phyloP scores from a whole-genome alignment of 2,888 invertebrate genomes.

The Tachina fera region DNA sequence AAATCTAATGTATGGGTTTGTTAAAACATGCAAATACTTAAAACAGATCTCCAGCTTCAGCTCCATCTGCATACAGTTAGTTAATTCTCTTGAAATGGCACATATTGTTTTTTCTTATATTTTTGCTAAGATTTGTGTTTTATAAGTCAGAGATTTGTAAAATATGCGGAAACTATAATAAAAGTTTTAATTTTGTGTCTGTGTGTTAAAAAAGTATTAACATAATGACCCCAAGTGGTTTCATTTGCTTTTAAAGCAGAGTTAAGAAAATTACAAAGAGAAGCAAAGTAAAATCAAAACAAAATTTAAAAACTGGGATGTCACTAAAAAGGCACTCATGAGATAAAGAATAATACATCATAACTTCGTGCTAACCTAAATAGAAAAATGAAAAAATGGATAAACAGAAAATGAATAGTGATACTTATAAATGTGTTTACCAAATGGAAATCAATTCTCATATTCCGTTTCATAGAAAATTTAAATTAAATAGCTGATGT shows the following conservation, averaged over 20 bases:
- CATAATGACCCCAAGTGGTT: constrained; percentile 68
- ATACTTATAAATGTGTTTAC: too few species aligned
- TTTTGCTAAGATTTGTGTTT: background rate
- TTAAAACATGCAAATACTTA: constrained; percentile 38
- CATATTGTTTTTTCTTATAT: background rate
- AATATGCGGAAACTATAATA: constrained; percentile 59
- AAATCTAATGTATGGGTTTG: background rate
- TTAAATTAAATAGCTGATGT: too few species aligned
- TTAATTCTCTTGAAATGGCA: constrained; percentile 36
- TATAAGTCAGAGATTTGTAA: constrained; percentile 20
- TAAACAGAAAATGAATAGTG: too few species aligned
- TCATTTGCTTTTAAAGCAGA: constrained; percentile 42
- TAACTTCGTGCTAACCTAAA: too few species aligned
- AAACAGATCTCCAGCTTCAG: background rate
- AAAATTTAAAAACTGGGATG: constrained; percentile 3
- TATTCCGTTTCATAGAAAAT: too few species aligned
- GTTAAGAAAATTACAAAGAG: background rate
- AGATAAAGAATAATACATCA: background rate
- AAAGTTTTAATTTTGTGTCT: constrained; percentile 23
- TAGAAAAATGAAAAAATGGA: too few species aligned
- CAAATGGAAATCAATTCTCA: too few species aligned
- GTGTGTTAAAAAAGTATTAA: constrained; percentile 54
- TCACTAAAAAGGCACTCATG: background rate
- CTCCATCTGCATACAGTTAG: background rate
- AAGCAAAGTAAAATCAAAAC: constrained; percentile 3